A percentile compares a stretch with the other conserved stretches of the same genome.
Evolutionary conservation across 2,797 vertebrate species (phyloP).

Genomic region (Sebastes kiyomatsui): DNA sequence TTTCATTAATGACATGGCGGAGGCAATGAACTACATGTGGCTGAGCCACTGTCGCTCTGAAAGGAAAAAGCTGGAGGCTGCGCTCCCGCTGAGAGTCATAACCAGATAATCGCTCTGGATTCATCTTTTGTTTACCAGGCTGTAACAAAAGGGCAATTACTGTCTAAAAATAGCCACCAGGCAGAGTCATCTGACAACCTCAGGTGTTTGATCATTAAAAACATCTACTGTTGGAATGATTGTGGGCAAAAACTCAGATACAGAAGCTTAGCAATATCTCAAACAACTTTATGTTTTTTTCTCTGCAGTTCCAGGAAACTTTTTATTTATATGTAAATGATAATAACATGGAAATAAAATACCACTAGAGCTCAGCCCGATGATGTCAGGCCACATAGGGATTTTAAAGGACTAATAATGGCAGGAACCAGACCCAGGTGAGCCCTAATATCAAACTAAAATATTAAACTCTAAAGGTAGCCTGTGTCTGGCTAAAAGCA

Average conservation of each 20-base stretch:
- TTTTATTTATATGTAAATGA: not conserved
- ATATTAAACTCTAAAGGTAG: conserved; percentile 37
- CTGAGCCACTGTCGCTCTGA: conserved; percentile 34
- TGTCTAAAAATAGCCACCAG: conserved; percentile 77
- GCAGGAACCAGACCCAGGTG: not conserved
- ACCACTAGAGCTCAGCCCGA: not conserved
- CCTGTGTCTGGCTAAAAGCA: conserved; percentile 17
- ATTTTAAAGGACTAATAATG: not conserved
- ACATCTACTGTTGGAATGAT: not conserved
- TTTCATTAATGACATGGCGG: conserved; percentile 64
- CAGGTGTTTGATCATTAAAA: conserved; percentile 69
- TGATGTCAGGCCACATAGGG: not conserved
- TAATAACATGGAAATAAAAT: not conserved
- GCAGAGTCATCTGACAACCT: conserved; percentile 68
- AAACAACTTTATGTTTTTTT: not conserved
- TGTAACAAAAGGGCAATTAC: conserved; percentile 78
- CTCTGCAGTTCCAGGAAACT: not conserved
- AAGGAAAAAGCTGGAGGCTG: conserved; percentile 55
- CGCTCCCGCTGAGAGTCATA: conserved; percentile 60
- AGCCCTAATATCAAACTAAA: not conserved
- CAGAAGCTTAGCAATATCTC: not conserved
- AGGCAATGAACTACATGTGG: conserved; percentile 52
- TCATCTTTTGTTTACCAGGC: conserved; percentile 77
- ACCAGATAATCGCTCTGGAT: conserved; percentile 71
- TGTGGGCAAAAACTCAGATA: not conserved